Evolutionary conservation across 2,113 vertebrate genomes (phyloP).

Genomic region (Pterocles burchelli): DNA sequence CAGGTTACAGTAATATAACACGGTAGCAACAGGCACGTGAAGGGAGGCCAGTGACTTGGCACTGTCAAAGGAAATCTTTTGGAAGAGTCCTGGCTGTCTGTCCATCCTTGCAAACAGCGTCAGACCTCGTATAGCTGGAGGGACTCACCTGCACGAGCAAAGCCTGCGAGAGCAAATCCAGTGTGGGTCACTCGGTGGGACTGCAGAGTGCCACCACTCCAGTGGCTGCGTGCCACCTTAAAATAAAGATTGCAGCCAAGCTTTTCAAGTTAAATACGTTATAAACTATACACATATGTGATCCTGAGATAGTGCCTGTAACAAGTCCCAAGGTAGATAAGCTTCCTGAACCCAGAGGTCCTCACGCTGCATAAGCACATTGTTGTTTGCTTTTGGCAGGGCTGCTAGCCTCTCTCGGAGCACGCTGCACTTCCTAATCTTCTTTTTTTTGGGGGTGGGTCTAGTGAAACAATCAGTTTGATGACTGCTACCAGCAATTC

Average conservation of each 20-base stretch:
- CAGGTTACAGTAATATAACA: background rate
- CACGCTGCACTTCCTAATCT: background rate
- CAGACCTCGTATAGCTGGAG: background rate
- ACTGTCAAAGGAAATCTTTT: background rate
- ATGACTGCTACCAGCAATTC: conserved; percentile 37
- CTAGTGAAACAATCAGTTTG: conserved; percentile 33
- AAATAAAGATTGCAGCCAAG: conserved; percentile 25
- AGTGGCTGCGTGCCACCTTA: background rate
- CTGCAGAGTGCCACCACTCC: background rate
- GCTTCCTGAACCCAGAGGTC: conserved; percentile 53
- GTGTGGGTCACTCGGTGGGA: background rate
- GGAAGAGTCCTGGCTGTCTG: background rate
- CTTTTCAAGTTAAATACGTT: conserved; percentile 23
- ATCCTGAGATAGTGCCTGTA: conserved; percentile 63
- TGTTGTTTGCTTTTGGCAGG: conserved; percentile 42
- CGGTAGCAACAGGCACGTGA: background rate
- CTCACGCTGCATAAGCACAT: background rate
- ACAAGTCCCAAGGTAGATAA: conserved; percentile 44
- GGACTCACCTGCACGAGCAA: background rate
- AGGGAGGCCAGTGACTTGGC: background rate
- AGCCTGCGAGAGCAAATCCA: background rate
- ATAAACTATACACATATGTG: conserved; percentile 30
- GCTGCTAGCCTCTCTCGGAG: background rate
- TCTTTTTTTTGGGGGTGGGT: background rate
- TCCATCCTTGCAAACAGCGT: background rate